Percentiles rank a stretch among this genome's conserved stretches.
Evolutionary conservation across 2,888 invertebrate genomes (phyloP).

Genomic region (Zaprionus bogoriensis): DNA sequence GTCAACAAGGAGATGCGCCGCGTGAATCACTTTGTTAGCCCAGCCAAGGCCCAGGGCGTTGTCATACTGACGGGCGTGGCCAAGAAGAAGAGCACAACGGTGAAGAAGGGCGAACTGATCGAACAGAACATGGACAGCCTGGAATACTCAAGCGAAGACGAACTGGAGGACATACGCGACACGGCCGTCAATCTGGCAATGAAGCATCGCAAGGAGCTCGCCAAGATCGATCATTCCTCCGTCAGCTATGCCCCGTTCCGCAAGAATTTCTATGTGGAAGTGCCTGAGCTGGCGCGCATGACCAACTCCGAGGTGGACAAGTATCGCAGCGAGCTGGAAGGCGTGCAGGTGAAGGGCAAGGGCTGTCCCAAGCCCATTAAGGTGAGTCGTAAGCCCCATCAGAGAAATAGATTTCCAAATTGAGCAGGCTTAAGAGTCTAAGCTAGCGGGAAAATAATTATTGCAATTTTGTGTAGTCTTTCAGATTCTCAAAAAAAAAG

Average conservation of each 20-base stretch:
- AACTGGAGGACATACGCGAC: conserved; percentile 96
- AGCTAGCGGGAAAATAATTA: too few species aligned
- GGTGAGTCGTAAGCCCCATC: conserved; percentile 61
- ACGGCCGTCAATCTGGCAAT: conserved; percentile 94
- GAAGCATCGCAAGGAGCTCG: conserved; percentile 95
- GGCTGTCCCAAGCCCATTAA: conserved; percentile 97
- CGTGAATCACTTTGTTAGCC: conserved; percentile 82
- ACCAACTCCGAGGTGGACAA: conserved; percentile 92
- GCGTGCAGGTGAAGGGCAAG: conserved; percentile 97
- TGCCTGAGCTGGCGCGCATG: conserved; percentile 96
- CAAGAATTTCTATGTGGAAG: conserved; percentile 99
- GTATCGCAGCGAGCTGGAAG: conserved; percentile 95
- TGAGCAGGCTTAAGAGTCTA: too few species aligned
- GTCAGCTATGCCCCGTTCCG: conserved; percentile 95
- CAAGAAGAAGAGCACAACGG: conserved; percentile 88
- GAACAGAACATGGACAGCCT: conserved; percentile 99
- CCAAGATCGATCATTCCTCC: conserved; percentile 94
- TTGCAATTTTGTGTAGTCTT: too few species aligned
- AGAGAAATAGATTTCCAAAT: not conserved
- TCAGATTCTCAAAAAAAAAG: too few species aligned
- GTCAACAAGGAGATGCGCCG: conserved; percentile 85
- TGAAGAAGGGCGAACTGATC: conserved; percentile 97
- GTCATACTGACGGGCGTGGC: conserved; percentile 93
- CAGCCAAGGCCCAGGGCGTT: conserved; percentile 84
- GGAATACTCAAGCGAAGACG: conserved; percentile 98